These are phyloP conservation scores for Dipodomys ordii DNA, from an alignment of 2,113 vertebrate species.

Conservation along the genomic window DNA sequence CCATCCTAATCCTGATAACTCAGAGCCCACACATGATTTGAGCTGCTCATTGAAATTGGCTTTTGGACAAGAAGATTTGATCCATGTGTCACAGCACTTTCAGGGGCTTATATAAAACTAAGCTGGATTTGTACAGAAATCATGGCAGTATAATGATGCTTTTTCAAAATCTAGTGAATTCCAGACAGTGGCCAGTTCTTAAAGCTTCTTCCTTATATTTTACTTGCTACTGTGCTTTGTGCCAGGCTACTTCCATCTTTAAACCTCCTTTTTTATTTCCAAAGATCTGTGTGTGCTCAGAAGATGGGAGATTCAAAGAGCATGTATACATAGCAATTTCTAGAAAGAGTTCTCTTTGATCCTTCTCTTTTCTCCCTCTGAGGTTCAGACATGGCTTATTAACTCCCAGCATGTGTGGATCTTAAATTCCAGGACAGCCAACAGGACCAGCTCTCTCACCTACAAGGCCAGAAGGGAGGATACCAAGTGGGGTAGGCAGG, in stretches of 20 bases:
- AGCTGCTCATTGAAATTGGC: constrained; percentile 32
- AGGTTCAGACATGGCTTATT: neutral
- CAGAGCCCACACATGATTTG: neutral
- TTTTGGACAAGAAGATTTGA: constrained; percentile 49
- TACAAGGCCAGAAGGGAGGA: neutral
- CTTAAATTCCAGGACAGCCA: neutral
- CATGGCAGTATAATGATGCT: neutral
- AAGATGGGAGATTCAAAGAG: neutral
- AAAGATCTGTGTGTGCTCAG: neutral
- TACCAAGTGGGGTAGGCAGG: neutral
- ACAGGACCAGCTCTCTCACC: neutral
- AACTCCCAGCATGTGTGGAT: neutral
- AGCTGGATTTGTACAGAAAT: constrained; percentile 46
- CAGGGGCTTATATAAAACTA: constrained; percentile 48
- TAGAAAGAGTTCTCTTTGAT: neutral
- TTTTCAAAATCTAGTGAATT: neutral
- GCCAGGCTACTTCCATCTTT: neutral
- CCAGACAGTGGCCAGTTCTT: constrained; percentile 5
- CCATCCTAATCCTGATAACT: constrained; percentile 34
- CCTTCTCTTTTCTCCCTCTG: neutral
- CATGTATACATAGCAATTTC: neutral
- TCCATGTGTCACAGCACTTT: constrained; percentile 20
- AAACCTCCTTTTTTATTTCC: neutral
- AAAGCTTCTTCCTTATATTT: neutral
- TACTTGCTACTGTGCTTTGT: neutral